These are phyloP conservation scores for Nephrocerus scutellatus DNA, from an alignment of 2,888 invertebrate species.

Conservation along the genomic window DNA sequence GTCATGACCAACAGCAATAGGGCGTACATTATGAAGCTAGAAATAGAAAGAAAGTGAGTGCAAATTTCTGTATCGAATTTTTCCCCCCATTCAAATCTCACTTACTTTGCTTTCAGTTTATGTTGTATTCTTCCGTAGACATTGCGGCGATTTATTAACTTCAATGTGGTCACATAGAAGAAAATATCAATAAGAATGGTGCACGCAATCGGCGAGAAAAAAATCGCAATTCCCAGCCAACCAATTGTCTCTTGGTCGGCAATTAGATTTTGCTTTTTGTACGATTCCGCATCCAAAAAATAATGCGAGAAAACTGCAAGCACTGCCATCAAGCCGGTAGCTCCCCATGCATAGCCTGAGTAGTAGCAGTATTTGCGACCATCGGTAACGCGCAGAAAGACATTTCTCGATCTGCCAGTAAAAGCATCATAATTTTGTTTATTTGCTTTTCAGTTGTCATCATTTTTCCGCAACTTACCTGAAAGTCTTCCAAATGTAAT, in stretches of 20 bases:
- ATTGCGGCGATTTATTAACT: constrained; percentile 71
- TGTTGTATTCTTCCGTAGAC: constrained; percentile 82
- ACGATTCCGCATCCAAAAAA: constrained; percentile 56
- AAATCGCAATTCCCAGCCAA: constrained; percentile 73
- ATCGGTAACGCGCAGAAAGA: constrained; percentile 76
- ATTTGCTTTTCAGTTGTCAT: background rate
- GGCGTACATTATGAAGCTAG: constrained; percentile 72
- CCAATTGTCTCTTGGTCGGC: constrained; percentile 70
- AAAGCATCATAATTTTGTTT: constrained; percentile 10
- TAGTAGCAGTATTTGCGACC: constrained; percentile 83
- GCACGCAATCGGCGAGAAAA: constrained; percentile 75
- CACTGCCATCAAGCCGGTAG: constrained; percentile 62
- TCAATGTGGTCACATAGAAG: constrained; percentile 71
- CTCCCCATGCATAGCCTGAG: constrained; percentile 72
- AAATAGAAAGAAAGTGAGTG: constrained; percentile 45
- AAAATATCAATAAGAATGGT: constrained; percentile 71
- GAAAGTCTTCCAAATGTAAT: constrained; percentile 83
- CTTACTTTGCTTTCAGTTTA: constrained; percentile 74
- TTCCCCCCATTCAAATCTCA: too few species aligned
- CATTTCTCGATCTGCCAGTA: constrained; percentile 65
- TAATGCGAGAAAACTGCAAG: constrained; percentile 77
- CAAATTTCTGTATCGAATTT: too few species aligned
- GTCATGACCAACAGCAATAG: constrained; percentile 69
- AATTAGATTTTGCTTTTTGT: constrained; percentile 51
- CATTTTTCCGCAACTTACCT: constrained; percentile 53